Evolutionary conservation across 2,113 vertebrate genomes (phyloP), one percentile per base, ranked within the genome.

Genomic region (Misgurnus mizolepis): DNA sequence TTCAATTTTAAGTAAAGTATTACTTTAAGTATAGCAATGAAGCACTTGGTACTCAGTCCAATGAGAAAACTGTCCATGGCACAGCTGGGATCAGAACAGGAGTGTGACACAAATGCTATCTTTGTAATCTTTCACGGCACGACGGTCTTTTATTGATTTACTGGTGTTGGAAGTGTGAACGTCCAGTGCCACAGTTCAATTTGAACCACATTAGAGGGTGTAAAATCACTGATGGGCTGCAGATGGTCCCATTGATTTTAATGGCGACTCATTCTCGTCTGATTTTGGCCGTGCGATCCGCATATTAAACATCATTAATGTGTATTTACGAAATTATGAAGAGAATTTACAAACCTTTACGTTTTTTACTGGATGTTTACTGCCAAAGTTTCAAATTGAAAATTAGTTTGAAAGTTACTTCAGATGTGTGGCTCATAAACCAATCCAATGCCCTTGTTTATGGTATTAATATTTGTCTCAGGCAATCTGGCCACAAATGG

Each of bases 131-230:
- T 74, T 67, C 45, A 85, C 27, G 64, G 76, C 76, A 67, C 47
- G 66, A 78, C 62, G 53, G 80, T 50, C 65, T 79, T 85, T 85
- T 76, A 82, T 79, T 79, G 83, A 85, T 82, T 79, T 49, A 7
- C 71, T 82, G 69, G 79, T 69, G 67, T 65, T 40, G 68, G 22
- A 78, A 68, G 66, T 77, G 58, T 56, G 27, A 79, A 76, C 12
- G 76, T 81, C 65, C 80, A 79, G 66, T 71, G 64, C 58, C 70
- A 81, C 75, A 50, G 53, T 82, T 82, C 65, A 84, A 55, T 84
- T 53, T 82, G 41, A 62, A 49, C 4, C 72, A 75, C 14, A 75
- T 75, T 75, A 49, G 58, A 47, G 22, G 58, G 56, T 64, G 58
- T 75, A 75, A 75, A 75, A 75, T 47, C 3, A 43, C 72, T 64